Conservation (phyloP, 1,140 invertebrate genomes). For the Cheumatopsyche charites region DNA sequence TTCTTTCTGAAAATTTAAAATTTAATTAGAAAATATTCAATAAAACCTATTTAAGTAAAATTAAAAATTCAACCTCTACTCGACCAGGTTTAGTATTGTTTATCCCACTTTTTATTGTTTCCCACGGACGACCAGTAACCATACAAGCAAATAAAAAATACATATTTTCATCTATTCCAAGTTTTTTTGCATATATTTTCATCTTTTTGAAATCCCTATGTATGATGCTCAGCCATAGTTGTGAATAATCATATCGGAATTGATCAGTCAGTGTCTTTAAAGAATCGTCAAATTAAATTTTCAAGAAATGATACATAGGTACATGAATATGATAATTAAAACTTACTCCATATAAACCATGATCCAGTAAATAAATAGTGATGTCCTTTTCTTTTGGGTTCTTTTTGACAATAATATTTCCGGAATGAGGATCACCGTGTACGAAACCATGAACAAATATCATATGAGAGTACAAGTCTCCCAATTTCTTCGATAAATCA, state of each 20-base stretch:
- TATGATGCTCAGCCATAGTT: constrained; percentile 93
- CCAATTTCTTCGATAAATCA: constrained; percentile 86
- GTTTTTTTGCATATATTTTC: constrained; percentile 72
- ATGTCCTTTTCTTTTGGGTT: constrained; percentile 64
- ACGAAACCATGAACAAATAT: constrained; percentile 97
- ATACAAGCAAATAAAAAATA: constrained; percentile 94
- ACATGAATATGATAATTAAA: neutral
- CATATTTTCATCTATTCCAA: constrained; percentile 84
- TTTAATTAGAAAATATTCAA: neutral
- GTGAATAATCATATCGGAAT: constrained; percentile 90
- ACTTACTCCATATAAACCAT: constrained; percentile 94
- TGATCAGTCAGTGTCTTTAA: constrained; percentile 81
- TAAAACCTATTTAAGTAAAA: constrained; percentile 2
- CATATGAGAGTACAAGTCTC: constrained; percentile 95
- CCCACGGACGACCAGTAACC: constrained; percentile 93
- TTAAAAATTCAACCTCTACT: constrained; percentile 65
- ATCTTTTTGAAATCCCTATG: constrained; percentile 82
- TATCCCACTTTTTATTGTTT: constrained; percentile 83
- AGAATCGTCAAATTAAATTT: constrained; percentile 41
- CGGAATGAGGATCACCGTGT: constrained; percentile 99
- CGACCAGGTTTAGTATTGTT: constrained; percentile 72
- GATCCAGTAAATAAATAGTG: constrained; percentile 90
- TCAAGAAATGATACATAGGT: too few relatives aligned
- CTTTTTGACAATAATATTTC: constrained; percentile 90
- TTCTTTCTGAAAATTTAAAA: constrained; percentile 61